Base-by-base conservation (phyloP, 2,797 vertebrate species). In the Atherinosoma microstoma region DNA sequence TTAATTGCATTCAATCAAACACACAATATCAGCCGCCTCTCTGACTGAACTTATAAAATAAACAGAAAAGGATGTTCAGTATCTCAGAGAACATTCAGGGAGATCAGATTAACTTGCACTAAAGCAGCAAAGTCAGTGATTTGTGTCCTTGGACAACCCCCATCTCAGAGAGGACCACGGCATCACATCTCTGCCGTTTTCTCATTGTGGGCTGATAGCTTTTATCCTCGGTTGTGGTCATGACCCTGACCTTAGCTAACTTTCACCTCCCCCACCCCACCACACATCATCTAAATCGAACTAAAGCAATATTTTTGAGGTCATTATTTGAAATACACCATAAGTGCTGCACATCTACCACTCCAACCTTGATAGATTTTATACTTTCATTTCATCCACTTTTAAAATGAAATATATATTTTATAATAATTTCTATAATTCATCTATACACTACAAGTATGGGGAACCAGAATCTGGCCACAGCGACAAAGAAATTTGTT, bases 221-320 rank as follows among this genome's bases (percentile, higher is more conserved):
- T 49, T 64, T 51, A 64, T 45, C 47, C 20, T 4, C 20, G 47
- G 56, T 35, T 58, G 51, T 56, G 71, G 63, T 51, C 34, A 12
- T 53, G 70, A 76, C 74, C 36, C 54, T 58, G 58, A 59, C 42
- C 45, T 47, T 11, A 24, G 56, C 56, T 42, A 20, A 27, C 73
- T 70, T 66, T 64, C 15, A 38, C 27, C 58, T n/a, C 45, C 42
- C 8, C 27, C 13, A 34, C 40, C 20, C 7, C 15, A 2, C n/a
- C 13, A 27, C 40, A 58, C 20, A 32, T 24, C 32, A 22, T 11
- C 64, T 1, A 3, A 10, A 54, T 64, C 58, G 62, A 22, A 38
- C n/a, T 22, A 11, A 32, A 1, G 12, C 12, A 70, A 8, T 61
- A 38, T n/a, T 54, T 54, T 24, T 62, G 4, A 8, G 10, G 35